These are phyloP conservation scores for Saxidomus purpurata DNA, from an alignment of 1,140 invertebrate genomes.

Conservation along the genomic window DNA sequence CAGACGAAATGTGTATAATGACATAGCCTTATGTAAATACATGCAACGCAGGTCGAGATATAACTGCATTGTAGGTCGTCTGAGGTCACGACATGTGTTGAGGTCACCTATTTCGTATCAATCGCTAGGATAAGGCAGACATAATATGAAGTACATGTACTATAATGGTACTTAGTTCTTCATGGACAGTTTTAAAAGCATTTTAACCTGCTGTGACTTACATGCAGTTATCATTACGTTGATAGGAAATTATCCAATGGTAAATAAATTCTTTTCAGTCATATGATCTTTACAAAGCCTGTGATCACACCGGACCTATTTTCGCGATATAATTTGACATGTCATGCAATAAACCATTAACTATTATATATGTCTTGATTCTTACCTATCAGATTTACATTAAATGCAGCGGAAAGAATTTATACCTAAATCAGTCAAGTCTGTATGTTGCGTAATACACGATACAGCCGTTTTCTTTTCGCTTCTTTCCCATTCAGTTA, in stretches of 20 bases:
- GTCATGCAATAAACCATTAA: conserved; percentile 37
- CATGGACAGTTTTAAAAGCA: not conserved
- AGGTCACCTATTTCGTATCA: conserved; percentile 47
- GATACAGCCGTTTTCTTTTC: not conserved
- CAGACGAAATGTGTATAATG: not conserved
- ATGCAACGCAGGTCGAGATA: conserved; percentile 39
- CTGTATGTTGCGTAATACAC: not conserved
- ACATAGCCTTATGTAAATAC: conserved; percentile 44
- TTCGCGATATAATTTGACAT: not conserved
- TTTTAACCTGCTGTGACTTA: not conserved
- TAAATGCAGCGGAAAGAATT: not conserved
- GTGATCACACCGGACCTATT: not conserved
- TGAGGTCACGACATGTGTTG: conserved; percentile 13
- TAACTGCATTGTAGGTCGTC: conserved; percentile 39
- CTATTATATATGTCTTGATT: conserved; percentile 23
- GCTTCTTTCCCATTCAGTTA: conserved; percentile 4
- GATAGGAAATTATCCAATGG: not conserved
- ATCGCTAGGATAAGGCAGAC: not conserved
- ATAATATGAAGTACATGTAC: not conserved
- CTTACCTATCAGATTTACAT: conserved; percentile 37
- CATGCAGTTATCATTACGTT: not conserved
- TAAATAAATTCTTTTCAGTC: not conserved
- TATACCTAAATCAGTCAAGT: not conserved
- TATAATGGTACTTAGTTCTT: not conserved
- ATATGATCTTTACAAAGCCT: not conserved